phyloP scores from a whole-genome alignment of 2,888 invertebrate species.

The Calliopum simillimum region DNA sequence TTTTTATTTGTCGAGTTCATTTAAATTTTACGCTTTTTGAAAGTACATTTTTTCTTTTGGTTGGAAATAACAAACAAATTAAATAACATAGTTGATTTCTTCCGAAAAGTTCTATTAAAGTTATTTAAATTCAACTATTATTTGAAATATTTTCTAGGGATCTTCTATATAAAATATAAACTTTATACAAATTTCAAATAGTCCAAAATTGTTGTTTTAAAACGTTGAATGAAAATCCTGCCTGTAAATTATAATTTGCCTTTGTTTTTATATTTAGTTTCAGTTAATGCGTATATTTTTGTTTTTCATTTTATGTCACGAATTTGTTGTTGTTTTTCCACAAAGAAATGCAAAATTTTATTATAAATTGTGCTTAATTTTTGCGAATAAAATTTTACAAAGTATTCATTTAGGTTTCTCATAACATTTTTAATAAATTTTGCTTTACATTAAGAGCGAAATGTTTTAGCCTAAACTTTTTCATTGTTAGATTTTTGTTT shows the following conservation, averaged over 20 bases:
- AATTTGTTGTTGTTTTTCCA: slow-evolving; percentile 14
- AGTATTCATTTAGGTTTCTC: slow-evolving; percentile 22
- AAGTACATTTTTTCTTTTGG: slow-evolving; percentile 49
- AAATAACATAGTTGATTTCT: background rate
- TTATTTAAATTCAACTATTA: slow-evolving; percentile 38
- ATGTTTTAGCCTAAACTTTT: slow-evolving; percentile 45
- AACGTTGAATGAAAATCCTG: slow-evolving; percentile 55
- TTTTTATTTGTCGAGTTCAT: slow-evolving; percentile 32
- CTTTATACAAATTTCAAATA: slow-evolving; percentile 42
- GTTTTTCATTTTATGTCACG: slow-evolving; percentile 39
- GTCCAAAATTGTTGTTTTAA: slow-evolving; percentile 11
- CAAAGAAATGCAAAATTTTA: background rate
- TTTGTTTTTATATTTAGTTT: slow-evolving; percentile 46
- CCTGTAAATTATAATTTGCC: slow-evolving; percentile 63
- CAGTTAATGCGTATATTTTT: slow-evolving; percentile 36
- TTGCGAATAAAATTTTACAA: slow-evolving; percentile 9
- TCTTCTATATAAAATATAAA: slow-evolving; percentile 31
- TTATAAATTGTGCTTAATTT: slow-evolving; percentile 5
- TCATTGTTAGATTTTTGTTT: slow-evolving; percentile 47
- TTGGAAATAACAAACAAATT: slow-evolving; percentile 34
- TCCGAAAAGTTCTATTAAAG: slow-evolving; percentile 42
- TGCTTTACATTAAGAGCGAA: slow-evolving; percentile 38
- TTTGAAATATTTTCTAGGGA: slow-evolving; percentile 8
- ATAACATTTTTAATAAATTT: slow-evolving; percentile 32
- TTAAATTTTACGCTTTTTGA: slow-evolving; percentile 46